Base-by-base conservation (phyloP, 2,888 invertebrate genomes). In the Kryphioiulus occultus region DNA sequence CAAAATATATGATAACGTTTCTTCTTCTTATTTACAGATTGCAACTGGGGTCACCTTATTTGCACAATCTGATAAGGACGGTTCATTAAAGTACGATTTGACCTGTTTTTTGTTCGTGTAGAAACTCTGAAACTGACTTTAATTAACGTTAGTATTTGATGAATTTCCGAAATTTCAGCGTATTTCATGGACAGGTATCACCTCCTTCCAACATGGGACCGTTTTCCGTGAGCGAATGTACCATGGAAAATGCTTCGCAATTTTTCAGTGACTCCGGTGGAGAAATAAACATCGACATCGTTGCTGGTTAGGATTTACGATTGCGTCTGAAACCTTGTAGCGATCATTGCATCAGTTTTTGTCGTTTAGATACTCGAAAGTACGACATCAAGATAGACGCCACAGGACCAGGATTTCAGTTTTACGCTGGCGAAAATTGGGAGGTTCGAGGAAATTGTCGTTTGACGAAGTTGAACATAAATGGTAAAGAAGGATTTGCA, bases 381-480 rank as follows among this genome's bases (percentile, higher is more conserved):
- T 85, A 19, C n/a, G 10, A 85, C n/a, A 26, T 85, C 12, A 85
- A 86, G 30, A 9, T 86, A n/a, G 9, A 26, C 19, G 10, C n/a
- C 30, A 26, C 22, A 15, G 59, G 59, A 1, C 44, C 32, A 17
- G 32, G 35, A 47, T 86, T 86, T 30, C 39, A 86, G 10, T 42
- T 53, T 47, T 86, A 26, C 44, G 42, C 32, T 47, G 86, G 86
- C 0, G 86, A 86, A 30, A 30, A 86, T 9, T 47, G 86, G 86
- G 22, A 26, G 22, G 9, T n/a, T 9, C 30, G 30, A 0, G 59
- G 44, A 2, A 12, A 86, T 26, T 32, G 22, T 10, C 26, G 30
- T 7, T 26, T 30, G 19, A 32, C 26, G 26, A 30, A 86, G 44
- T 44, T 86, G 9, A 15, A 19, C 0, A 42, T 86, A n/a, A 53